These are phyloP conservation scores for Limnodromus scolopaceus DNA, from an alignment of 2,797 vertebrate species.

Conservation along the genomic window DNA sequence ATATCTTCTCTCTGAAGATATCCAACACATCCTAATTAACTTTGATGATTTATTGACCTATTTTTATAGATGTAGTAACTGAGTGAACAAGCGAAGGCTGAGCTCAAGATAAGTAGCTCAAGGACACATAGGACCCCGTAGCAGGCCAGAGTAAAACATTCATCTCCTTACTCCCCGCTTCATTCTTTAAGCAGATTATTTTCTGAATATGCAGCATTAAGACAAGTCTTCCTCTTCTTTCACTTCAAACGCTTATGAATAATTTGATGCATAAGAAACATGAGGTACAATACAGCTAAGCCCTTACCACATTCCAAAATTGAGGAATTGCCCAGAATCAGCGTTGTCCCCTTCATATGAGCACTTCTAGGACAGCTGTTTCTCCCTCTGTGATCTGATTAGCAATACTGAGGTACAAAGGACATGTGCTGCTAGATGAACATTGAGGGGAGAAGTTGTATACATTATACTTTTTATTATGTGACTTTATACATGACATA, in stretches of 20 bases:
- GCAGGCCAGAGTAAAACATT: neutral
- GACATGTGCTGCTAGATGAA: neutral
- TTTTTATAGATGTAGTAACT: neutral
- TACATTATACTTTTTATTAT: neutral
- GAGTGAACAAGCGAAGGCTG: neutral
- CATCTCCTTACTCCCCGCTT: rapidly evolving
- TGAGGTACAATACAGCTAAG: neutral
- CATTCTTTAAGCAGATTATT: neutral
- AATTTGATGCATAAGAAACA: neutral
- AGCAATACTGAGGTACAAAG: neutral
- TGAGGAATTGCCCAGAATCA: neutral
- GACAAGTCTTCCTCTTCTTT: neutral
- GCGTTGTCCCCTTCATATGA: rapidly evolving
- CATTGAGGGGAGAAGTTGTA: too few species aligned
- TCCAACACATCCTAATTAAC: conserved; percentile 20
- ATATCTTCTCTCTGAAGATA: neutral
- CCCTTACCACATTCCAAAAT: neutral
- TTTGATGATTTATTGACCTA: conserved; percentile 20
- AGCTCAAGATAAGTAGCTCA: neutral
- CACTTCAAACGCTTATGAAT: neutral
- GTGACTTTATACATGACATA: neutral
- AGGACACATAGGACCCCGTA: neutral
- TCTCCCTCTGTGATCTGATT: neutral
- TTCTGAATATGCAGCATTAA: neutral
- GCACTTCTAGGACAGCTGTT: neutral